Conservation (phyloP, 2,797 vertebrate genomes). For the Neosilurus hyrtlii region DNA sequence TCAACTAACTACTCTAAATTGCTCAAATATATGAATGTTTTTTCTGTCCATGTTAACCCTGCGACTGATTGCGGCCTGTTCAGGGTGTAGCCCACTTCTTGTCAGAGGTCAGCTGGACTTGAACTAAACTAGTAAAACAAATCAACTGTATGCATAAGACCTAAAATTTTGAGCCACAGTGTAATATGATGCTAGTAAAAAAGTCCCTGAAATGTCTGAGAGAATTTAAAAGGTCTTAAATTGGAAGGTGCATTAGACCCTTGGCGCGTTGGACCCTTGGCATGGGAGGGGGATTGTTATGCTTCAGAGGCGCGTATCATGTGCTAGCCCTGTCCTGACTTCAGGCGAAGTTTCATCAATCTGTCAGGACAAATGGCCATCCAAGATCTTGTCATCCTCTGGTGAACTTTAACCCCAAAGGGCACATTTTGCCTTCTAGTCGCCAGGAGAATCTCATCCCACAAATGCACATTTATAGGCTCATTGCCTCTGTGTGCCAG, state of each 20-base stretch:
- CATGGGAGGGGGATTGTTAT: background rate
- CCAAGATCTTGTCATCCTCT: slow-evolving; percentile 28
- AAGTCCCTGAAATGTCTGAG: background rate
- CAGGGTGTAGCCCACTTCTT: no score
- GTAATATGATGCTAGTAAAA: background rate
- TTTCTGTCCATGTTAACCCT: no score
- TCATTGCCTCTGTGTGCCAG: slow-evolving; percentile 28
- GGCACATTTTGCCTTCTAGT: slow-evolving; percentile 26
- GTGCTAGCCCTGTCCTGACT: slow-evolving; percentile 19
- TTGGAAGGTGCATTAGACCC: background rate
- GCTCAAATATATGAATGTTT: no score
- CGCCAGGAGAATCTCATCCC: slow-evolving; percentile 18
- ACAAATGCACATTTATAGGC: slow-evolving; percentile 28
- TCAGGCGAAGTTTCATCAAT: slow-evolving; percentile 25
- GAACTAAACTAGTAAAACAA: background rate
- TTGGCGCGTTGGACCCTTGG: background rate
- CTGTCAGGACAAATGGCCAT: slow-evolving; percentile 20
- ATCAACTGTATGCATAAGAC: background rate
- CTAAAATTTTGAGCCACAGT: background rate
- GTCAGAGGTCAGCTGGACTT: no score
- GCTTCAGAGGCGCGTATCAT: slow-evolving; percentile 1
- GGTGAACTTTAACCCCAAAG: slow-evolving; percentile 27
- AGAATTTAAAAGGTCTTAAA: background rate
- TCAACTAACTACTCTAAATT: no score
- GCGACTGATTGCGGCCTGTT: no score